Evolutionary conservation across 1,140 invertebrate species (phyloP).

Genomic region (Zaprionus nigranus): DNA sequence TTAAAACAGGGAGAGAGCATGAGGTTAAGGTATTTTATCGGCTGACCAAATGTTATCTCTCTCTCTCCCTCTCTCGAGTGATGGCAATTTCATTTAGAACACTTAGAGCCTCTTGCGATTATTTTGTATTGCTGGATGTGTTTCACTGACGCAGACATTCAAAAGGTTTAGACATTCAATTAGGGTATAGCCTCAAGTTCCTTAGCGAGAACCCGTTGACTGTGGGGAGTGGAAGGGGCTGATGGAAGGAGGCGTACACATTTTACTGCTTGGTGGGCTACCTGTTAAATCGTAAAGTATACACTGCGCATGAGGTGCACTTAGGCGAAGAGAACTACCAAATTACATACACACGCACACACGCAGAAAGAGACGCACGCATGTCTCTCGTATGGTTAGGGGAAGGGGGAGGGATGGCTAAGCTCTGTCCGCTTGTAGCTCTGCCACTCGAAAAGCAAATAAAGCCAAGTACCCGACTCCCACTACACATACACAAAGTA

Average conservation of each 20-base stretch:
- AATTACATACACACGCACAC: conserved; percentile 60
- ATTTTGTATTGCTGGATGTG: conserved; percentile 9
- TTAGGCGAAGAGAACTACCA: conserved; percentile 59
- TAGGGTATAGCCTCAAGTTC: conserved; percentile 40
- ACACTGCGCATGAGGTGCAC: conserved; percentile 65
- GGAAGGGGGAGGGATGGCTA: not conserved
- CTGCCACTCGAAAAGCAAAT: conserved; percentile 57
- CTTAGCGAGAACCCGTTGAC: conserved; percentile 28
- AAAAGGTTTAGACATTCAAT: conserved; percentile 41
- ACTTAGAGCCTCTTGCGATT: conserved; percentile 28
- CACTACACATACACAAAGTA: conserved; percentile 7
- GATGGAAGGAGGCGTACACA: conserved; percentile 5
- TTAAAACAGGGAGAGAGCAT: too few species aligned
- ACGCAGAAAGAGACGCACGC: conserved; percentile 8
- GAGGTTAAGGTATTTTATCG: not conserved
- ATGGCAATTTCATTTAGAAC: conserved; percentile 31
- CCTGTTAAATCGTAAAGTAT: conserved; percentile 74
- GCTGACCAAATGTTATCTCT: conserved; percentile 4
- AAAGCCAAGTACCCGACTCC: conserved; percentile 54
- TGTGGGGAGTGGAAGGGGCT: not conserved
- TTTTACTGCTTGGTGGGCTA: conserved; percentile 45
- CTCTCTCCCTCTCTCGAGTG: not conserved
- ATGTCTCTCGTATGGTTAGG: not conserved
- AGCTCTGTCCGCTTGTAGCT: not conserved
- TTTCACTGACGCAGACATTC: conserved; percentile 5